Conservation (phyloP, 2,797 vertebrate species). For the Valencia hispanica region DNA sequence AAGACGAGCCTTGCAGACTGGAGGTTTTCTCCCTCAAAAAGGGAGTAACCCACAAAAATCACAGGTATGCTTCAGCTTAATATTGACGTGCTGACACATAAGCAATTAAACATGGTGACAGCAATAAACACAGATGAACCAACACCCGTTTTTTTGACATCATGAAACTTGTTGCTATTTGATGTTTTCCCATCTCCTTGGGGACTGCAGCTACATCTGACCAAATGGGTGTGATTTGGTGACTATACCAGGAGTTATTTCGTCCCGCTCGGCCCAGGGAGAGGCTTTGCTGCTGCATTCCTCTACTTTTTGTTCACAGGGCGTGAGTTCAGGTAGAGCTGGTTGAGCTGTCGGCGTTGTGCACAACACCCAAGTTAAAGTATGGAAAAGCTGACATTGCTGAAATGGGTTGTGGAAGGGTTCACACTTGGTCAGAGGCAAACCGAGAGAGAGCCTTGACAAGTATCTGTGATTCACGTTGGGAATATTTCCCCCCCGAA, state of each 20-base stretch:
- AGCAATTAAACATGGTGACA: slow-evolving; percentile 18
- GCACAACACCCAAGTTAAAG: slow-evolving; percentile 43
- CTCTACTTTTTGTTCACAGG: slow-evolving; percentile 57
- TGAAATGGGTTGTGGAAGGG: slow-evolving; percentile 38
- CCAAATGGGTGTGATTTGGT: slow-evolving; percentile 57
- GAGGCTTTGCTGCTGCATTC: slow-evolving; percentile 57
- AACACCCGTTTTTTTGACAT: slow-evolving; percentile 56
- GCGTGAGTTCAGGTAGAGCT: slow-evolving; percentile 71
- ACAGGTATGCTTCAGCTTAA: slow-evolving; percentile 33
- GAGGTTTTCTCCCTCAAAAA: slow-evolving; percentile 13
- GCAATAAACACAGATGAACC: slow-evolving; percentile 35
- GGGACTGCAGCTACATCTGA: slow-evolving; percentile 49
- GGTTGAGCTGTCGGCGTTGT: slow-evolving; percentile 30
- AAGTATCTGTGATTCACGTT: slow-evolving; percentile 65
- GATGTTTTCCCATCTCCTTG: slow-evolving; percentile 62
- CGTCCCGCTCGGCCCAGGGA: slow-evolving; percentile 51
- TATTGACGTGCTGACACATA: slow-evolving; percentile 45
- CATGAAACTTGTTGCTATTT: slow-evolving; percentile 55
- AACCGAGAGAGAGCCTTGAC: slow-evolving; percentile 44
- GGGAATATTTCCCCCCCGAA: slow-evolving; percentile 62
- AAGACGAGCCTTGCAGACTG: slow-evolving; percentile 8
- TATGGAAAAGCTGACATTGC: slow-evolving; percentile 21
- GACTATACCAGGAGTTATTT: slow-evolving; percentile 59
- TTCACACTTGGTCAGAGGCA: slow-evolving; percentile 42
- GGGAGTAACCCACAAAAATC: slow-evolving; percentile 47